These are phyloP conservation scores for Parochlus steinenii DNA, from an alignment of 2,888 invertebrate genomes.

Conservation along the genomic window DNA sequence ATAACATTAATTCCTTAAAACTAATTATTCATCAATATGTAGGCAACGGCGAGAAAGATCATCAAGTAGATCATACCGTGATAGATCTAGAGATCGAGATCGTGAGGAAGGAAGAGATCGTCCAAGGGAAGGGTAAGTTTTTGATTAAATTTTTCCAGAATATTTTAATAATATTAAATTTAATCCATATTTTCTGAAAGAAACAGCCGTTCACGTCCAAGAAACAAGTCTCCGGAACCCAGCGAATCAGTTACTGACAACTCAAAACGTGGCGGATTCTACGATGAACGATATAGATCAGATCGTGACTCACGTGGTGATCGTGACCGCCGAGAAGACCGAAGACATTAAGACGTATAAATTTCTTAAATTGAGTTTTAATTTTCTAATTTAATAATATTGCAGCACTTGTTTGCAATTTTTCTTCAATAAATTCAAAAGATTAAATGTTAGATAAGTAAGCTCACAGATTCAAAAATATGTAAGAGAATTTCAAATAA, in stretches of 20 bases:
- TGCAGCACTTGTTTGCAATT: too few species aligned
- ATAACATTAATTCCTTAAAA: too few species aligned
- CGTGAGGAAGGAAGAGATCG: constrained; percentile 25
- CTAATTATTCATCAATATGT: too few species aligned
- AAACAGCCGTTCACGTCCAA: constrained; percentile 34
- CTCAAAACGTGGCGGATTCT: constrained; percentile 45
- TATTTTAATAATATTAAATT: constrained; percentile 1
- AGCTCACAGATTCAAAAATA: too few species aligned
- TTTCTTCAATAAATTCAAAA: too few species aligned
- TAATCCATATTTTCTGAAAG: constrained; percentile 40
- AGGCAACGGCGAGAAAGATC: constrained; percentile 52
- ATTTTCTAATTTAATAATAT: too few species aligned
- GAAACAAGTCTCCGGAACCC: constrained; percentile 35
- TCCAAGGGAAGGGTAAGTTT: constrained; percentile 26
- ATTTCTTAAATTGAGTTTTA: too few species aligned
- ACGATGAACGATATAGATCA: constrained; percentile 70
- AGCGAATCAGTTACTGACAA: constrained; percentile 28
- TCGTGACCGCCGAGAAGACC: constrained; percentile 45
- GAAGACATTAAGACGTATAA: constrained; percentile 50
- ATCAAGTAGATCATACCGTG: constrained; percentile 50
- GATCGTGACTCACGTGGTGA: constrained; percentile 47
- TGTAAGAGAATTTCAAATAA: too few species aligned
- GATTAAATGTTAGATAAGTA: too few species aligned
- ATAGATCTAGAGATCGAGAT: constrained; percentile 19
- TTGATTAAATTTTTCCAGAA: neutral